Percentiles rank a stretch among this genome's conserved stretches.
phyloP scores from a whole-genome alignment of 1,140 invertebrate genomes.

The Olivierus martensii region DNA sequence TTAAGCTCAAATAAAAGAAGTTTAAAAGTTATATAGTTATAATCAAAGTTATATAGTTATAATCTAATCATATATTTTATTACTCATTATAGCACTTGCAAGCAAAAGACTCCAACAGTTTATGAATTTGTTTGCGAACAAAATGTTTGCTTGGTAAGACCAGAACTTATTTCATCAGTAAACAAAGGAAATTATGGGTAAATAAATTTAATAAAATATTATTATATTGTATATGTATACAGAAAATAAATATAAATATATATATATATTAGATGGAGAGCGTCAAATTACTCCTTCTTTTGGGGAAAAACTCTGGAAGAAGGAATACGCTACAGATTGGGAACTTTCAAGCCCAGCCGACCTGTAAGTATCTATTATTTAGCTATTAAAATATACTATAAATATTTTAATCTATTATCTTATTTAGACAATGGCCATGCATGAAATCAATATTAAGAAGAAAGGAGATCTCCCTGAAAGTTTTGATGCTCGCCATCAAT shows the following conservation, averaged over 20 bases:
- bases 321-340: constrained; percentile 56
- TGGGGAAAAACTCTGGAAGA: constrained; percentile 67
- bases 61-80: too few species aligned
- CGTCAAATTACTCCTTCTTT: constrained; percentile 64
- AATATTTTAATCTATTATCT: background rate
- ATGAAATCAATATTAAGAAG: constrained; percentile 32
- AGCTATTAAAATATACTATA: too few species aligned
- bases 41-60: too few species aligned
- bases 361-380: constrained; percentile 27
- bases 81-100: constrained; percentile 49
- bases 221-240: too few species aligned
- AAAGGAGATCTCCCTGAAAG: constrained; percentile 26
- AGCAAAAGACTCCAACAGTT: constrained; percentile 26
- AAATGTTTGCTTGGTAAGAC: constrained; percentile 56
- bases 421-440: constrained; percentile 48
- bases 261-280: constrained; percentile 54
- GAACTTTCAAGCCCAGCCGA: constrained; percentile 43
- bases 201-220: constrained; percentile 8
- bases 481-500: constrained; percentile 60
- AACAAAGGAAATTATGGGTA: constrained; percentile 38
- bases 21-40: too few species aligned
- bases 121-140: constrained; percentile 49
- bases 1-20: too few species aligned
- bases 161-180: constrained; percentile 46
- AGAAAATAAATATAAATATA: too few species aligned